Evolutionary conservation across 2,797 vertebrate species (phyloP).

Genomic region (Poecilia gillii): DNA sequence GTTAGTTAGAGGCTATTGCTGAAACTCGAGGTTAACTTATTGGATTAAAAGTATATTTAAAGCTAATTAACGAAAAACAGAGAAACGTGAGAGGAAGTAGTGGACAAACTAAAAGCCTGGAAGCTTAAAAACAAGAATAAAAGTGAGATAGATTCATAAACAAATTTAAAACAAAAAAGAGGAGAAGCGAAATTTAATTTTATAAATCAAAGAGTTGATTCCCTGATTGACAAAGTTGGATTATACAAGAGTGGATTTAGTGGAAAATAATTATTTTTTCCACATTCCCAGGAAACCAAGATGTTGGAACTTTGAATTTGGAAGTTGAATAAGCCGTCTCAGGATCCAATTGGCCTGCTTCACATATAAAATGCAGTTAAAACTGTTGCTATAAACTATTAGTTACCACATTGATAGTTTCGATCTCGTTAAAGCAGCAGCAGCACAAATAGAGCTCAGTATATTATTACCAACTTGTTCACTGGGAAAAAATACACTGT

Average conservation of each 20-base stretch:
- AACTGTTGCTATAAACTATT: background rate
- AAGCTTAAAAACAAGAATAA: background rate
- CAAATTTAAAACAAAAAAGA: background rate
- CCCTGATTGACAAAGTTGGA: background rate
- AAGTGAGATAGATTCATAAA: background rate
- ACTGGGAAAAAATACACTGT: background rate
- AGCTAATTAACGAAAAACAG: background rate
- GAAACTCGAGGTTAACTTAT: background rate
- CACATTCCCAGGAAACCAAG: background rate
- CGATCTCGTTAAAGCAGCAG: background rate
- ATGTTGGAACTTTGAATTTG: background rate
- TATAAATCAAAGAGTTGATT: background rate
- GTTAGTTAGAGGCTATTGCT: background rate
- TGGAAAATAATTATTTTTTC: background rate
- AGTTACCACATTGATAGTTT: background rate
- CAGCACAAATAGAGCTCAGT: background rate
- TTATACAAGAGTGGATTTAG: background rate
- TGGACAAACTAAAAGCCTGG: background rate
- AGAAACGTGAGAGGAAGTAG: background rate
- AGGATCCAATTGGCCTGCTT: background rate
- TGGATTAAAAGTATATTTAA: background rate
- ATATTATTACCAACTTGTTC: background rate
- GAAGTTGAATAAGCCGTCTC: background rate
- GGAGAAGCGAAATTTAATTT: background rate
- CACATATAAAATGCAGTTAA: background rate